A percentile compares a stretch with the other conserved stretches of the same genome.
These are phyloP conservation scores for Zaprionus capensis DNA, from an alignment of 1,140 invertebrate species.

Conservation along the genomic window DNA sequence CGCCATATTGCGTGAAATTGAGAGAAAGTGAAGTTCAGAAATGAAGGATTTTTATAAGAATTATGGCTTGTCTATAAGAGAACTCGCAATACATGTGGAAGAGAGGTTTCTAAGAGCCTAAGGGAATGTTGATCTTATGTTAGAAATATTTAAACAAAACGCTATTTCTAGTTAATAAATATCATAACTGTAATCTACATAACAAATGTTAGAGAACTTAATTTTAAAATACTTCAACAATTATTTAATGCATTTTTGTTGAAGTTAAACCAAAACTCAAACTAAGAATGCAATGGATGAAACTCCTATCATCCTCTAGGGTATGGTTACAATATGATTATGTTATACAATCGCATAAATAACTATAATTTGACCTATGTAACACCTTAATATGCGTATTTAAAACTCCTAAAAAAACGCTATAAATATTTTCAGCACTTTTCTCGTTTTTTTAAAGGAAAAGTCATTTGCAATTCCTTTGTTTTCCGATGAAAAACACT, in stretches of 20 bases:
- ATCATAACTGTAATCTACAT: too few relatives aligned
- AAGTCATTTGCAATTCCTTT: slow-evolving; percentile 30
- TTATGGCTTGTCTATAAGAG: background rate
- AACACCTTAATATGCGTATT: background rate
- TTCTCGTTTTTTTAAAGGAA: background rate
- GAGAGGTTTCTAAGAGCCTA: too few relatives aligned
- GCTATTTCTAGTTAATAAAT: too few relatives aligned
- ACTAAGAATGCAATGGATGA: too few relatives aligned
- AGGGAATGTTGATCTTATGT: too few relatives aligned
- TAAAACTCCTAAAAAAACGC: background rate
- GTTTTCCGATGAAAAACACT: slow-evolving; percentile 12
- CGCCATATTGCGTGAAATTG: background rate
- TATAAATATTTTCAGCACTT: background rate
- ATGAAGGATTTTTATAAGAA: background rate
- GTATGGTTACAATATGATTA: background rate
- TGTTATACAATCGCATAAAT: background rate
- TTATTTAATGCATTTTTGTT: too few relatives aligned
- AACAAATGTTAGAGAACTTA: too few relatives aligned
- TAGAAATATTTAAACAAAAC: too few relatives aligned
- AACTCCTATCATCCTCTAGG: background rate
- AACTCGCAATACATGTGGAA: too few relatives aligned
- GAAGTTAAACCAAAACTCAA: too few relatives aligned
- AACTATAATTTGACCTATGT: background rate
- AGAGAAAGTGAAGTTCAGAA: background rate
- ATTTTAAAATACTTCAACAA: too few relatives aligned